Base-by-base conservation (phyloP, 2,797 vertebrate genomes). In the Botia almorhae region DNA sequence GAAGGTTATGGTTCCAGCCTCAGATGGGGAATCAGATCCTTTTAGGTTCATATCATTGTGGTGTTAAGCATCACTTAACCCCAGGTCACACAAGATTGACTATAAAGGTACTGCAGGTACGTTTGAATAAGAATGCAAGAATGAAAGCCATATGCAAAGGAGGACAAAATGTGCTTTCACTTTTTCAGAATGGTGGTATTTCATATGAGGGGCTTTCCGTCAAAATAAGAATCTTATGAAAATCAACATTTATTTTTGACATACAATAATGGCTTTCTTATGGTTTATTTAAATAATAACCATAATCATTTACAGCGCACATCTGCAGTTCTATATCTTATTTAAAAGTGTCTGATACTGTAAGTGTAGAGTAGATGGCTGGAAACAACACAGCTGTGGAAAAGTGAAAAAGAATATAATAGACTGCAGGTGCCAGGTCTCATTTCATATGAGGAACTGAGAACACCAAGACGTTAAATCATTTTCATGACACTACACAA, bases 361-460 rank as follows among this genome's bases (percentile, higher is more conserved):
- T 29, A 7, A 36, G 53, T 33, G 2, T 33, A 14, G 8, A 2
- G 43, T 46, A 46, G 26, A n/a, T n/a, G 16, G 33, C n/a, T 64
- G 3, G 36, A 64, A 64, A 39, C 33, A 48, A 64, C 16, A 23
- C 6, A 58, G 8, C 7, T 69, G 14, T n/a, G 36, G 7, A 63
- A 29, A 63, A 17, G 26, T 50, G 46, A 48, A 63, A 46, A 16
- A 29, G 23, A 53, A 13, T 50, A 0, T 29, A 21, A 50, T 13
- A 13, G 36, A 76, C 71, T 69, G 75, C 82, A 82, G 80, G 78
- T 81, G 78, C 19, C 70, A 78, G 36, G 48, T 13, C 21, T 63
- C 50, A 10, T 65, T 70, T 61, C 2, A 67, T 74, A 46, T 76
- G 50, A 78, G 82, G 82, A 85, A 80, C 72, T n/a, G 76, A 83